Evolutionary conservation across 1,140 invertebrate genomes (phyloP), one percentile per base, ranked within the genome.

Genomic region (Ganaspis sp.): DNA sequence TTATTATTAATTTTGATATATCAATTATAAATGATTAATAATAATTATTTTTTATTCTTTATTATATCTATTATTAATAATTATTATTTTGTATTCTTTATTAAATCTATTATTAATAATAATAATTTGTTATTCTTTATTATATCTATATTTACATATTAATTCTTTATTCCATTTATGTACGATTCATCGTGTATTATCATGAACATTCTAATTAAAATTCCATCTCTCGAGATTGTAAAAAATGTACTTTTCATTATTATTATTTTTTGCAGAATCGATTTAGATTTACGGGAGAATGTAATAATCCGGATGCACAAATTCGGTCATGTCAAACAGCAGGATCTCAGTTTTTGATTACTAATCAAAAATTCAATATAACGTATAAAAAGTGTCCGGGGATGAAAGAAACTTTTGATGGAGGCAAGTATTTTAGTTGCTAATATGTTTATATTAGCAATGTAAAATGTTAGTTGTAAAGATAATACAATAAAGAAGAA

Each of bases 331-430:
- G 98, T 91, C 98, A 99, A 92, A 96, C 96, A 12, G 96, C 98
- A 40, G 98, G 98, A 75, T 98, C 97, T 12, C 96, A 98, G 88
- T 98, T 98, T 90, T 94, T 98, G 49, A 98, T 99, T 80, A 97
- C 97, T 34, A 99, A 99, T 92, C 97, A 99, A 88, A 98, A 99
- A 86, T 99, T 99, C 83, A 97, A 97, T 83, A 98, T 99, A 74
- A 98, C 96, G 8, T 99, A 98, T 87, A 95, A 95, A 76, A 94
- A 95, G 86, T 99, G 98, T 90, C 90, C 93, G 69, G 96, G 95
- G 69, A 95, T 96, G 92, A 92, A 93, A 42, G 96, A 95, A 40
- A 98, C 97, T 3, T 96, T 97, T 90, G 95, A 97, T 90, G 96
- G 97, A 90, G 92, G 95, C 96, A 82, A 79, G 49, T 76, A 58